Conservation (phyloP, 2,113 vertebrate genomes). For the Gadus macrocephalus region DNA sequence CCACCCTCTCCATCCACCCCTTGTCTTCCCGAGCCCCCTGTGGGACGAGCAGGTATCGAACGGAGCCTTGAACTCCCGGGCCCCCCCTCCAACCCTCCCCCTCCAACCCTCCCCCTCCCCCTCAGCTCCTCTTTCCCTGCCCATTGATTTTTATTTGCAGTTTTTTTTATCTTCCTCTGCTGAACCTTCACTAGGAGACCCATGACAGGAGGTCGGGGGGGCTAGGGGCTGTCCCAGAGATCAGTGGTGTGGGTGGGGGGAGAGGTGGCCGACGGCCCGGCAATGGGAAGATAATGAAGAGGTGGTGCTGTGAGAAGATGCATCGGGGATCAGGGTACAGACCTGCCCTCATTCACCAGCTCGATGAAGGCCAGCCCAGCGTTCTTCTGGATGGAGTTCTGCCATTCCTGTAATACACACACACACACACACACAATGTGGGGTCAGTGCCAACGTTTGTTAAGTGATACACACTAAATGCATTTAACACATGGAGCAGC, state of each 20-base stretch:
- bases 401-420: slow-evolving; percentile 75
- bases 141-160: slow-evolving; percentile 38
- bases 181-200: slow-evolving; percentile 39
- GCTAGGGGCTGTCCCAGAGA: slow-evolving; percentile 1
- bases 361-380: slow-evolving; percentile 88
- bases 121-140: neutral
- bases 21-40: slow-evolving; percentile 42
- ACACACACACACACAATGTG: slow-evolving; percentile 13
- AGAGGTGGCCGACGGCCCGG: slow-evolving; percentile 27
- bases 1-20: slow-evolving; percentile 49
- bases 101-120: slow-evolving; percentile 28
- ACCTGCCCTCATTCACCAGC: slow-evolving; percentile 86
- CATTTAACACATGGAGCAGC: neutral
- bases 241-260: slow-evolving; percentile 19
- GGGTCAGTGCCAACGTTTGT: neutral
- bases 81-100: slow-evolving; percentile 28
- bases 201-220: slow-evolving; percentile 23
- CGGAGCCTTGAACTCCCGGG: slow-evolving; percentile 59
- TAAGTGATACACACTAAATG: neutral
- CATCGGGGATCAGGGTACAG: neutral
- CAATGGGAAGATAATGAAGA: slow-evolving; percentile 46
- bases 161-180: slow-evolving; percentile 14
- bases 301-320: slow-evolving; percentile 22
- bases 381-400: slow-evolving; percentile 94
- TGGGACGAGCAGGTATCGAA: slow-evolving; percentile 59